Conservation (phyloP, 30 jellyfish, hydroid and myxozoan species). For the Chrysaora quinquecirrha region DNA sequence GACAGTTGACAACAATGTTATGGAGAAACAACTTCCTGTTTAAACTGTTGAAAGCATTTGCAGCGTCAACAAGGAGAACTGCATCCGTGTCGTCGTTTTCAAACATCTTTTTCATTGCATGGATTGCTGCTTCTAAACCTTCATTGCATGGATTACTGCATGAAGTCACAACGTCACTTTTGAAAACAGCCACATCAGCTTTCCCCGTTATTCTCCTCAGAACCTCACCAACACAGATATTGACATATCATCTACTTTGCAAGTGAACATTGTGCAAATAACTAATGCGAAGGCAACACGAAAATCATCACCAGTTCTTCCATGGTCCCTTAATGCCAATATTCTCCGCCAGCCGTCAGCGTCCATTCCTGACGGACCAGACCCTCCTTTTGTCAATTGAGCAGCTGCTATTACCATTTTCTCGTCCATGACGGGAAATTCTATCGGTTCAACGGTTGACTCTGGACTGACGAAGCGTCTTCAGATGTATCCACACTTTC, state of each 20-base stretch:
- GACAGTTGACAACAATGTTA: conserved; percentile 5
- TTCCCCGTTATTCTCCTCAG: conserved; percentile 17
- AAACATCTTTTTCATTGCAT: too few relatives aligned
- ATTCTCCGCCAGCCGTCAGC: not conserved
- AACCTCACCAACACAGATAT: conserved; percentile 23
- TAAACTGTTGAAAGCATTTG: conserved; percentile 24
- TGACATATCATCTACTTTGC: not conserved
- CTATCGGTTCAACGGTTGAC: too few relatives aligned
- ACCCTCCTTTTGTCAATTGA: not conserved
- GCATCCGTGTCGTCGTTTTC: conserved; percentile 11
- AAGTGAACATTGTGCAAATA: not conserved
- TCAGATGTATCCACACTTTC: too few relatives aligned
- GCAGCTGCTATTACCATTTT: too few relatives aligned
- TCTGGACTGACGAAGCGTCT: too few relatives aligned
- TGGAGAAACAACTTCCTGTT: conserved; percentile 9
- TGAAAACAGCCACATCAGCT: not conserved
- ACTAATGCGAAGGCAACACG: not conserved
- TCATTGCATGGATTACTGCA: conserved; percentile 43
- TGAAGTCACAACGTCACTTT: not conserved
- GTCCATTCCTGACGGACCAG: not conserved
- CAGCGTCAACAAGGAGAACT: conserved; percentile 14
- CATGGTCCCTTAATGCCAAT: not conserved
- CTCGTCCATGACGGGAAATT: too few relatives aligned
- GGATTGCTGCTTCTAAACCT: too few relatives aligned
- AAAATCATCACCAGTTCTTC: not conserved